Base-by-base conservation (phyloP, 2,797 vertebrate genomes). In the Crossoptilon crossoptilon region DNA sequence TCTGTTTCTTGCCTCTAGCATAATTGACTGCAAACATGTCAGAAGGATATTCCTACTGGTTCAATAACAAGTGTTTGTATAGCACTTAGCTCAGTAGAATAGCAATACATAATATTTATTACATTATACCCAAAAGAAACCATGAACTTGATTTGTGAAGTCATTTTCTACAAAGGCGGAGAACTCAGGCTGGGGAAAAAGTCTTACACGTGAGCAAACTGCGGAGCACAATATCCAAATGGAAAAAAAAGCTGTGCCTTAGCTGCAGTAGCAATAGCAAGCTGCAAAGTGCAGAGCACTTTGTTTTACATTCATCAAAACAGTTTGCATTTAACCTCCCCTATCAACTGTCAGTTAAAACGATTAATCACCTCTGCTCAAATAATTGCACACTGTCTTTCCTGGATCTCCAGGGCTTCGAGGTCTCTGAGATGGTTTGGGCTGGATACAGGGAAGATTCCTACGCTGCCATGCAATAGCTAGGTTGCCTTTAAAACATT, bases 321-420 rank as follows among this genome's bases (percentile, higher is more conserved):
- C 35, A 58, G 88, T 91, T 67, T 85, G 53, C 71, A 91, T 77
- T 87, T 76, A 84, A 81, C 27, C 22, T 91, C 63, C 87, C 64
- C 59, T 80, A 91, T 15, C 31, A 66, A 8, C 73, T 62, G 41
- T 41, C 10, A 5, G 1, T 59, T 81, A 67, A 71, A 93, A 19
- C 41, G 84, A 94, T 93, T 88, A 89, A 22, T 69, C 67, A 84
- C 71, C 53, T 82, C 74, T 87, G 29, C 35, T 87, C 51, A 77
- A 58, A 55, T 58, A 67, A 29, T 90, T 85, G 75, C 33, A 27
- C 24, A 51, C 55, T 55, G 84, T 46, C 60, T 83, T 74, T 58
- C 27, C 41, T 95, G 33, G 7, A 19, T 70, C 21, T 58, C 58
- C 18, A 21, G 9, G 49, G 31, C 7, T 66, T 31, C 27, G 17